Conservation (phyloP, 2,888 invertebrate species). For the Prosopocoilus inquinatus region DNA sequence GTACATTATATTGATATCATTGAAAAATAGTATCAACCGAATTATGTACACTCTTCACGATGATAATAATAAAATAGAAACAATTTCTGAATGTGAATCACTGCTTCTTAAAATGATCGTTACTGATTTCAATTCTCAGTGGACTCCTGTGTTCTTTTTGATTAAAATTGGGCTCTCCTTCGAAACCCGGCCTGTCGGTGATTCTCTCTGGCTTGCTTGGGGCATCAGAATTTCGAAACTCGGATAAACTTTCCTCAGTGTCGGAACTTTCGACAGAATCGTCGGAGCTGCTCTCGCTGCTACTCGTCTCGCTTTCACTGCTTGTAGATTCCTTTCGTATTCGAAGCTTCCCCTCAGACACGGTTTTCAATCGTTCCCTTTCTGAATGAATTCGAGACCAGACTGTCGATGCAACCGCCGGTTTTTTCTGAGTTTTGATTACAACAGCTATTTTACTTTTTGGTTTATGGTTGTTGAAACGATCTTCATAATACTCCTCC, state of each 20-base stretch:
- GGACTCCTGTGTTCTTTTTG: constrained; percentile 39
- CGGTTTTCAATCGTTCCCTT: constrained; percentile 27
- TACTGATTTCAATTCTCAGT: constrained; percentile 44
- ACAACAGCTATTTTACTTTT: constrained; percentile 48
- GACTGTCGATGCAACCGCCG: constrained; percentile 45
- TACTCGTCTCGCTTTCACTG: constrained; percentile 22
- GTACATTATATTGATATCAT: no score
- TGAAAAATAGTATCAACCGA: no score
- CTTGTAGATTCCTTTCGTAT: constrained; percentile 23
- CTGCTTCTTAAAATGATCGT: constrained; percentile 38
- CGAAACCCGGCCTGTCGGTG: constrained; percentile 37
- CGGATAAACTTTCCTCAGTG: constrained; percentile 15
- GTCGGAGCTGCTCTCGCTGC: constrained; percentile 14
- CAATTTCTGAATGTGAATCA: constrained; percentile 15
- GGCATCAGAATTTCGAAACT: constrained; percentile 15
- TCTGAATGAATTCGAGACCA: constrained; percentile 39
- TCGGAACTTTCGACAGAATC: constrained; percentile 1
- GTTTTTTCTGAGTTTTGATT: constrained; percentile 44
- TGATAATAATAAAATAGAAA: constrained; percentile 9
- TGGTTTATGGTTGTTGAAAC: constrained; percentile 34
- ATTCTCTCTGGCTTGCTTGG: constrained; percentile 5
- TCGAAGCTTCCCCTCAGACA: constrained; percentile 26
- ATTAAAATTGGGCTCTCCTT: constrained; percentile 18
- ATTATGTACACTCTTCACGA: no score
- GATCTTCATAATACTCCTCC: constrained; percentile 14